Evolutionary conservation across 2,113 vertebrate genomes (phyloP).

Genomic region (Oenanthe oenanthe): DNA sequence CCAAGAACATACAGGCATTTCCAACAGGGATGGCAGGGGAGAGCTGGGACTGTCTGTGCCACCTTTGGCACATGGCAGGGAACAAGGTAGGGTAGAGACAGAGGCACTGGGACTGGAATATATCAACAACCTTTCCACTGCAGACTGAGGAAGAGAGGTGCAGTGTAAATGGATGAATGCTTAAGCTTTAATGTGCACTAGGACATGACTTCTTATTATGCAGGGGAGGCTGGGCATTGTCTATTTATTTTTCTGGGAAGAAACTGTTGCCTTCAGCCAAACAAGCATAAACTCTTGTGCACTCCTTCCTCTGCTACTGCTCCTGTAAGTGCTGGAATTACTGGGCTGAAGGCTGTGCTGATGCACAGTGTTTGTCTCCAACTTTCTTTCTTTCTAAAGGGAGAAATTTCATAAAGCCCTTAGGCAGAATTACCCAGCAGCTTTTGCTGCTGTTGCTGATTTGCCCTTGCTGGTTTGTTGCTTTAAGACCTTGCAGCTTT

Average conservation of each 20-base stretch:
- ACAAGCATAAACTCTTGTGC: background rate
- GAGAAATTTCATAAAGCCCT: background rate
- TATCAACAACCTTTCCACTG: background rate
- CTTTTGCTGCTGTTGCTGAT: background rate
- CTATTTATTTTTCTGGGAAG: background rate
- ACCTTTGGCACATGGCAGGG: background rate
- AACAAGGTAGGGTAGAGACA: background rate
- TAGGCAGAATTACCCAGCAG: background rate
- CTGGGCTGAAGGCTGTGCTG: background rate
- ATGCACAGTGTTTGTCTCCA: background rate
- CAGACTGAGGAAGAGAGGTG: background rate
- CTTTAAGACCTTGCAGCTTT: background rate
- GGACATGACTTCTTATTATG: background rate
- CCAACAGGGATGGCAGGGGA: background rate
- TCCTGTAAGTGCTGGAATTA: background rate
- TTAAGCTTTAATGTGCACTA: background rate
- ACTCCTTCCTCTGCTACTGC: background rate
- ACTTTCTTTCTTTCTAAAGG: background rate
- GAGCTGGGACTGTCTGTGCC: background rate
- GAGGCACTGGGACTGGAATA: accelerated
- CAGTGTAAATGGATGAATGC: background rate
- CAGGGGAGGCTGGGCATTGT: background rate
- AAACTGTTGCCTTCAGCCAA: background rate
- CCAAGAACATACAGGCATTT: background rate
- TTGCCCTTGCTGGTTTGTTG: background rate